Base-by-base conservation (phyloP, 2,797 vertebrate species). In the Rhinoraja longicauda region DNA sequence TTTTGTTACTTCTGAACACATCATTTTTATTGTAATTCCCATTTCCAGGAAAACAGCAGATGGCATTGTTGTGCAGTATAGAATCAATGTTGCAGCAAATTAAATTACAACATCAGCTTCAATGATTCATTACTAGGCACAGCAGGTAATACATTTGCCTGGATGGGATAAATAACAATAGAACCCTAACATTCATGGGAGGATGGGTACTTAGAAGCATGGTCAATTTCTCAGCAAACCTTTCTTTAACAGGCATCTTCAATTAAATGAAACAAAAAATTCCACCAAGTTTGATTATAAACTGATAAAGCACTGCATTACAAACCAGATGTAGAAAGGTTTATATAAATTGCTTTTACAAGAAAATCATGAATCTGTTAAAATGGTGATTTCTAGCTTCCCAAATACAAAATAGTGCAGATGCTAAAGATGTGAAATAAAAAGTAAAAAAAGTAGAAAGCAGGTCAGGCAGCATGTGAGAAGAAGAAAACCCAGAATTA, bases 71-170 rank as follows among this genome's bases (percentile, higher is more conserved):
- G 90, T 73, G 67, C 70, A 45, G 39, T 45, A 92, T 45, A 73
- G 90, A 36, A 73, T 72, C 67, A 92, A 92, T 26, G 70, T 39
- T 73, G 90, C 32, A 75, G 90, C 67, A 92, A 92, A 92, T 75
- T 75, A 72, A 92, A 73, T 92, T 75, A 92, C 70, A 67, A 88
- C n/a, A n/a, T 70, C 86, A 75, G 90, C 29, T 32, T 92, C 90
- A 92, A 91, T 73, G 90, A 92, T 92, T 92, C 90, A 92, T 92
- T 57, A 72, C 90, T 92, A 10, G 57, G 45, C 90, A 92, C 90
- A 92, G 70, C 90, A 92, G 90, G 90, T 15, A 92, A 75, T 57
- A 26, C 70, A 92, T 53, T 92, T 75, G 67, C 21, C 70, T 24
- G 24, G 39, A 21, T 75, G 90, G 36, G 67, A 92, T 92, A 39